These are phyloP conservation scores for Tursiops truncatus DNA, from an alignment of 2,113 vertebrate genomes.

Conservation along the genomic window DNA sequence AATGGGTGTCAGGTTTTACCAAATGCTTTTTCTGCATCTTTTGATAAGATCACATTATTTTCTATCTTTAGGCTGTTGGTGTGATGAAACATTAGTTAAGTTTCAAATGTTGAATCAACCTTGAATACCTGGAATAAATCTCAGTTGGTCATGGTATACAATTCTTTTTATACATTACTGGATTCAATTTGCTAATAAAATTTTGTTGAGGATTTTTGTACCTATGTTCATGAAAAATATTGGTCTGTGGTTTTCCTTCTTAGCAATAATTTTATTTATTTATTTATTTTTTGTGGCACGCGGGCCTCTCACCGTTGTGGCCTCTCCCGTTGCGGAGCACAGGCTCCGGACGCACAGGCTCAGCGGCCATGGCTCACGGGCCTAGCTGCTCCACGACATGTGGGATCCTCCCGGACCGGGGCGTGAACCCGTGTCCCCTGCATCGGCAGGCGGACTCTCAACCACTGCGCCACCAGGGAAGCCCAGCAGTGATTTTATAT, in stretches of 20 bases:
- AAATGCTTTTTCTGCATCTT: background rate
- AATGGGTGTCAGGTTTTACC: background rate
- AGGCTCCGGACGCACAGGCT: too few species aligned
- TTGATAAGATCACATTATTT: background rate
- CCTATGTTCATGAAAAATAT: background rate
- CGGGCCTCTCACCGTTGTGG: too few species aligned
- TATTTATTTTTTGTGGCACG: too few species aligned
- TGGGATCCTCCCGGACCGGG: too few species aligned
- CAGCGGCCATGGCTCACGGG: too few species aligned
- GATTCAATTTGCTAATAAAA: background rate
- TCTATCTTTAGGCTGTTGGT: background rate
- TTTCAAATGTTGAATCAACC: background rate
- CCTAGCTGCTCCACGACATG: too few species aligned
- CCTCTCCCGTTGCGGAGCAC: too few species aligned
- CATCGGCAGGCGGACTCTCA: too few species aligned
- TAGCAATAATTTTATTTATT: background rate
- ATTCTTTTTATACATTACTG: background rate
- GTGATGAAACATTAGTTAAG: background rate
- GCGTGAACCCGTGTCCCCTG: too few species aligned
- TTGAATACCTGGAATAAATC: background rate
- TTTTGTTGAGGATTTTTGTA: background rate
- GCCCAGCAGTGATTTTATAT: background rate
- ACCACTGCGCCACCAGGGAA: too few species aligned
- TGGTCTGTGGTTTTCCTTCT: background rate
- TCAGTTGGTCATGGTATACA: background rate